Evolutionary conservation across 2,797 vertebrate species (phyloP), one percentile per base, ranked within the genome.

Genomic region (Sphaeramia orbicularis): DNA sequence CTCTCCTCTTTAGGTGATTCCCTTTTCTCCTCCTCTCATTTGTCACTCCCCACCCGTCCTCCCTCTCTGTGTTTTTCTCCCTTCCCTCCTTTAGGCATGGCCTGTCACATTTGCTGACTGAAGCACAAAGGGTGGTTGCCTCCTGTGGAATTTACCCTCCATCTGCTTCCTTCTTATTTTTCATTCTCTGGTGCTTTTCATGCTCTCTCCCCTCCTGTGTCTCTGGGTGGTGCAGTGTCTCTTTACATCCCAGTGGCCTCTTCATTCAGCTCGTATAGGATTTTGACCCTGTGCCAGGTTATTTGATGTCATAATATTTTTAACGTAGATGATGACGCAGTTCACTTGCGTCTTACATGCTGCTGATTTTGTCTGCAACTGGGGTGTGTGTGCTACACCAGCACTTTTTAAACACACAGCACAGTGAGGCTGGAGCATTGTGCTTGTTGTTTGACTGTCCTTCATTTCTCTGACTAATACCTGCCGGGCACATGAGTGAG

Each of bases 51-150:
- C 49, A 38, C 68, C 68, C 50, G 37, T 48, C 58, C 47, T 35
- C 15, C 13, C 37, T 27, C 16, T 50, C 45, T 50, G 38, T 78
- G 50, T 77, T 80, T 75, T 78, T 24, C 58, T 64, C 54, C 48
- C 10, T 32, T 60, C 44, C 60, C 43, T 15, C n/a, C 70, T 80
- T 69, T n/a, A 73, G 78, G 71, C 76, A 21, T 18, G 60, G 77
- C 74, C 52, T 61, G 57, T 73, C 73, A 78, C 77, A 86, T 69
- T n/a, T 85, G 90, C 88, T 91, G 92, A 91, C 70, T 0, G 58
- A 74, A 60, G 83, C 82, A 83, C 65, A 85, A 89, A 76, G 52
- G 52, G 38, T 67, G 56, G 40, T 72, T 74, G 70, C 71, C 74
- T 75, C 54, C 78, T 77, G 66, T 75, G 80, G 72, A 83, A 76